These are phyloP conservation scores for Nymphalis urticae DNA, from an alignment of 2,888 invertebrate genomes.

Conservation along the genomic window DNA sequence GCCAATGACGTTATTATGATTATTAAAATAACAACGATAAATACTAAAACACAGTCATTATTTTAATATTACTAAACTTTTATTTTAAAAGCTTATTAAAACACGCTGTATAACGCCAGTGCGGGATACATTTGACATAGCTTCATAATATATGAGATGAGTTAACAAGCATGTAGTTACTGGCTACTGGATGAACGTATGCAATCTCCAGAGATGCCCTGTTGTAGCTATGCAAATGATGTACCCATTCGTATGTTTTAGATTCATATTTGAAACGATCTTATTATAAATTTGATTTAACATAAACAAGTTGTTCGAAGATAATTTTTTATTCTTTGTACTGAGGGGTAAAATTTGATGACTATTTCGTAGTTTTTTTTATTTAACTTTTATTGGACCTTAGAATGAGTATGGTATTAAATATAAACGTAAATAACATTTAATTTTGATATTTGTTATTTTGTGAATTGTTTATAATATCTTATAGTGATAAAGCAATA, in stretches of 20 bases:
- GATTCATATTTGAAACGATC: constrained; percentile 30
- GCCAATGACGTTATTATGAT: too few relatives aligned
- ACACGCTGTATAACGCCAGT: constrained; percentile 53
- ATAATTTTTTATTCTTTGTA: too few relatives aligned
- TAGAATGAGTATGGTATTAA: too few relatives aligned
- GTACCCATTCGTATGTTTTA: constrained; percentile 10
- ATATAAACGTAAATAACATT: too few relatives aligned
- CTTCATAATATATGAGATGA: constrained; percentile 80
- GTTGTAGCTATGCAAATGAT: constrained; percentile 30
- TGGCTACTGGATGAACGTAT: constrained; percentile 61
- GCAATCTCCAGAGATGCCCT: constrained; percentile 48
- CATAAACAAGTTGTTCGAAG: too few relatives aligned
- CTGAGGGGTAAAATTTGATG: too few relatives aligned
- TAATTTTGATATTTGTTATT: too few relatives aligned
- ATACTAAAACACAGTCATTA: neutral
- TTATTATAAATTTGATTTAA: neutral
- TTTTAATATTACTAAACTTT: neutral
- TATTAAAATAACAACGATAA: too few relatives aligned
- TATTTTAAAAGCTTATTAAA: neutral
- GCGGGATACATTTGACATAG: constrained; percentile 71
- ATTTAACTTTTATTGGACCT: too few relatives aligned
- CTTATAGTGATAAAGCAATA: too few relatives aligned
- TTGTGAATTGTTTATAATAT: too few relatives aligned
- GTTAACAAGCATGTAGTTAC: constrained; percentile 79
- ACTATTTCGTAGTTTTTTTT: too few relatives aligned